These are phyloP conservation scores for Trididemnum miniatum DNA, from an alignment of 23 tunicate species.

Conservation along the genomic window DNA sequence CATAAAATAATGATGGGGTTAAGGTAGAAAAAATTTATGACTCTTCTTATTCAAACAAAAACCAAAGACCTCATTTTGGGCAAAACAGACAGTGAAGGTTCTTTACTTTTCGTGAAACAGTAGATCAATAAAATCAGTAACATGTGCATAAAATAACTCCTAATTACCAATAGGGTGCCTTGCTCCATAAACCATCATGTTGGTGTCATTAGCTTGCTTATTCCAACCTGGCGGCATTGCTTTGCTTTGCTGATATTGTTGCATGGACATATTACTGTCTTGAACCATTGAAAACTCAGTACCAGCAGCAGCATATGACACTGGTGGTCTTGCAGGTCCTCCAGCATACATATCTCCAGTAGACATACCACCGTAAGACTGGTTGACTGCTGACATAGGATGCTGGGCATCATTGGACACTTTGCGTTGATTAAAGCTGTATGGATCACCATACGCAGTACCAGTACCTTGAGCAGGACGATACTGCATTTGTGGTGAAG, in stretches of 20 bases:
- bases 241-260: slow-evolving; percentile 34
- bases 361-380: neutral
- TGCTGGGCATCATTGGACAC: neutral
- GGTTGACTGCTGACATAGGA: slow-evolving; percentile 4
- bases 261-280: slow-evolving; percentile 14
- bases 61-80: neutral
- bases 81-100: too few species aligned
- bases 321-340: neutral
- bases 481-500: slow-evolving; percentile 6
- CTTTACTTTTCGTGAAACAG: too few species aligned
- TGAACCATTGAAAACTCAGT: neutral
- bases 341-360: slow-evolving; percentile 18
- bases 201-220: slow-evolving; percentile 16
- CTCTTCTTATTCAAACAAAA: too few species aligned
- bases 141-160: neutral
- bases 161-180: slow-evolving; percentile 37
- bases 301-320: neutral
- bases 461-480: slow-evolving; percentile 1
- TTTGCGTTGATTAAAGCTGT: slow-evolving; percentile 5
- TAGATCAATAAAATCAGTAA: neutral
- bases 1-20: too few species aligned
- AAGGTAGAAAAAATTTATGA: too few species aligned
- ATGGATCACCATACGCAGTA: slow-evolving; percentile 1
- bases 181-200: slow-evolving; percentile 17
- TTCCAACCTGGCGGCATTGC: slow-evolving; percentile 21